Conservation (phyloP, 2,797 vertebrate genomes). For the Synaphobranchus kaupii region DNA sequence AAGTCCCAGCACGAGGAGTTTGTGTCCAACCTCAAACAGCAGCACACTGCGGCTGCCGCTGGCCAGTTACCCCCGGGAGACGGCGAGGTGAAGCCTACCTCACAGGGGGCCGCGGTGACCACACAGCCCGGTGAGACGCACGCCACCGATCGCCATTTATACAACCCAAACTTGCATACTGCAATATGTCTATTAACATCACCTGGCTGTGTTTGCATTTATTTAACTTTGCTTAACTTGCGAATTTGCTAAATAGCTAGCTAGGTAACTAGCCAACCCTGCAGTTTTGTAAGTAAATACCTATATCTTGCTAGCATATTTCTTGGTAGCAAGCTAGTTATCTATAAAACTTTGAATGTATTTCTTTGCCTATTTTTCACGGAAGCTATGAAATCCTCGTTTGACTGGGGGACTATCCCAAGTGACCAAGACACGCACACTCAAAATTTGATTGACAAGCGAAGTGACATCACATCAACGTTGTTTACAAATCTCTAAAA, state of each 20-base stretch:
- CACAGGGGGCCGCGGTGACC: constrained; percentile 53
- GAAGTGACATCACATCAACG: too few species aligned
- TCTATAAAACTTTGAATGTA: neutral
- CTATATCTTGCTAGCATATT: neutral
- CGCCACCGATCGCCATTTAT: neutral
- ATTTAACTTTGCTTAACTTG: neutral
- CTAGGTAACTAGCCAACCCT: neutral
- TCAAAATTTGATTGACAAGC: too few species aligned
- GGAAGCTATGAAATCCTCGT: too few species aligned
- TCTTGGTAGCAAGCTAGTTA: neutral
- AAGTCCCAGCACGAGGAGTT: constrained; percentile 95
- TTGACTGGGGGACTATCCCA: too few species aligned
- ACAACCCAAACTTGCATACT: too few species aligned
- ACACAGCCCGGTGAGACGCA: constrained; percentile 71
- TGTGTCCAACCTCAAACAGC: constrained; percentile 84
- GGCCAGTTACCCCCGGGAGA: constrained; percentile 60
- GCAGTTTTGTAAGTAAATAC: neutral
- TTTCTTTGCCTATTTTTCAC: too few species aligned
- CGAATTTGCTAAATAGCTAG: neutral
- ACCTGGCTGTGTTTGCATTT: neutral
- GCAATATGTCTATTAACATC: neutral
- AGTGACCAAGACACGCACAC: too few species aligned
- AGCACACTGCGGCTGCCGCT: constrained; percentile 61
- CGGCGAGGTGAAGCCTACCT: constrained; percentile 58
- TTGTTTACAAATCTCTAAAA: too few species aligned